Conservation (phyloP, 1,140 invertebrate genomes). For the fruit fly (Drosophila melanogaster) region Release_6_plus_ISO1_MT NT_037436.4:5583001-5583500, state of each 20-base stretch:
- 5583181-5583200: slow-evolving; percentile 44
- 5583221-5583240: slow-evolving; percentile 34
- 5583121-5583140: slow-evolving; percentile 31
- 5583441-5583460: too few relatives aligned
- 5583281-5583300: slow-evolving; percentile 25
- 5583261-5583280: slow-evolving; percentile 2
- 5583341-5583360: slow-evolving; percentile 1
- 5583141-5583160: slow-evolving; percentile 75
- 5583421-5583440: too few relatives aligned
- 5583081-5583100: slow-evolving; percentile 27
- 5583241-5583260: slow-evolving; percentile 50
- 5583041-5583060: slow-evolving; percentile 38
- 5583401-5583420: too few relatives aligned
- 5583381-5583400: too few relatives aligned
- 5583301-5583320: neutral
- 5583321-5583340: slow-evolving; percentile 19
- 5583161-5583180: slow-evolving; percentile 68
- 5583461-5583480: too few relatives aligned
- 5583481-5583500: too few relatives aligned
- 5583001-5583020: neutral
- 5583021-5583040: slow-evolving; percentile 57
- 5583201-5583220: slow-evolving; percentile 66
- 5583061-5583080: slow-evolving; percentile 62
- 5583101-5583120: slow-evolving; percentile 4
- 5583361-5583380: neutral